Evolutionary conservation across 1,140 invertebrate species (phyloP), one percentile per base, ranked within the genome.

Genomic region (Batillaria attramentaria): DNA sequence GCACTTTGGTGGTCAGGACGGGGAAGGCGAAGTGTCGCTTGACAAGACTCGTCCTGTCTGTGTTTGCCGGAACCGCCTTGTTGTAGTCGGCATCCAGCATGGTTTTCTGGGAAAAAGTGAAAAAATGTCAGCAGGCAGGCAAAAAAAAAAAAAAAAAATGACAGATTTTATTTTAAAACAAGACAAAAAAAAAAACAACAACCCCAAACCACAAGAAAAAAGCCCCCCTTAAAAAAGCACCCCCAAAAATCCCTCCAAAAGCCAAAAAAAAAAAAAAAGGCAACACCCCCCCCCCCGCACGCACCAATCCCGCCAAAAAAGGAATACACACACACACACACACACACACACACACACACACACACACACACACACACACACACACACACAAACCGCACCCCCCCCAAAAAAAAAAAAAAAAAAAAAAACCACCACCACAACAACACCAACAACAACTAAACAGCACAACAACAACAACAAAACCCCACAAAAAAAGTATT

Each of bases 11-110:
- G 10, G 73, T 75, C 16, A 75, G 54, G 18, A 75, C 73, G 1
- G 73, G 73, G n/a, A 62, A 65, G 57, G 73, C 73, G 39, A 75
- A 54, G 33, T 54, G 24, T 42, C 54, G 35, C 57, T 75, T 75
- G 5, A 75, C 73, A 33, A 60, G 6, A 18, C 73, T 39, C 13
- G 37, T 62, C 20, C 42, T 10, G 35, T 57, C 57, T 1, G 73
- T 57, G 57, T 75, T 75, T 35, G 35, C 73, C 1, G 54, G 37
- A 13, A 62, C 16, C 24, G 39, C 2, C 39, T 60, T 54, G 16
- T 65, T 75, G 73, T 75, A 75, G 35, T 75, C 73, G 13, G 54
- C 24, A 57, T 75, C 73, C 73, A 75, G 54, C 73, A 75, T 75
- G 37, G 73, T 65, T 18, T 28, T 37, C 73, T 75, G 73, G 0